phyloP scores from a whole-genome alignment of 2,888 invertebrate genomes.

The Tenthredo amoena region DNA sequence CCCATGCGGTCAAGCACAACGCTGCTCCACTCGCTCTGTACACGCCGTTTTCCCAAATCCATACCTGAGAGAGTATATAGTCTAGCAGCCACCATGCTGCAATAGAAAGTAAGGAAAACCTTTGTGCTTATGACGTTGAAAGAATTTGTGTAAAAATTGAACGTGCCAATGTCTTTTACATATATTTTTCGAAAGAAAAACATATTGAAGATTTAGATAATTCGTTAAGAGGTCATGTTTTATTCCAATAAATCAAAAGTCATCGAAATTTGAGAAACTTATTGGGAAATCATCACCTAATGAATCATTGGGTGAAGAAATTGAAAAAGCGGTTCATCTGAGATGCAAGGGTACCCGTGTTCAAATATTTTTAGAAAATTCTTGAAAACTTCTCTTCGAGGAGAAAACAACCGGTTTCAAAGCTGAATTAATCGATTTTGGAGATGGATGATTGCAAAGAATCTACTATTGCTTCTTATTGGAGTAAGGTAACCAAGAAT shows the following conservation, averaged over 20 bases:
- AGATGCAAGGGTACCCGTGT: neutral
- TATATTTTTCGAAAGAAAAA: too few species aligned
- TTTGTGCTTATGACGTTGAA: neutral
- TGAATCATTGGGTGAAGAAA: neutral
- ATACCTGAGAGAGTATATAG: neutral
- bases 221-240: neutral
- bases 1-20: conserved; percentile 24
- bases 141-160: too few species aligned
- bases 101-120: neutral
- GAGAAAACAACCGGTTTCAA: neutral
- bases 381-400: neutral
- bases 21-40: neutral
- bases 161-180: too few species aligned
- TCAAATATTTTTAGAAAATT: neutral
- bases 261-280: neutral
- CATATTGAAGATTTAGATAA: neutral
- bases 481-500: neutral
- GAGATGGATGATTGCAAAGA: neutral
- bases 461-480: neutral
- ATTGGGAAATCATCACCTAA: neutral
- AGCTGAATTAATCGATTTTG: neutral
- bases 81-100: neutral
- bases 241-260: neutral
- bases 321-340: neutral
- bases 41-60: conserved; percentile 7